Base-by-base conservation (phyloP, 2,888 invertebrate genomes). In the Heliothis peltigera region DNA sequence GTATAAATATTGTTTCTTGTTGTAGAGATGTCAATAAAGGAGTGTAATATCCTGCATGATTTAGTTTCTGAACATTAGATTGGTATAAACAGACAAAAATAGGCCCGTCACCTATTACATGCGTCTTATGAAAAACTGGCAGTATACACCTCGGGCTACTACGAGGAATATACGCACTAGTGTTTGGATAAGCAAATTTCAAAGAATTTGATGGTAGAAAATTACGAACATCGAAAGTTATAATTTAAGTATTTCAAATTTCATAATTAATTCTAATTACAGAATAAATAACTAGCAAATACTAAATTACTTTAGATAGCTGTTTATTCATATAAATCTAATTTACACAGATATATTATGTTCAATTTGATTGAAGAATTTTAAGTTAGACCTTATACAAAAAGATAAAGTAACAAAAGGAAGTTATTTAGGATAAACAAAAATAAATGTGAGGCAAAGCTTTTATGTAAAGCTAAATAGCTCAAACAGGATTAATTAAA, bases 171-270 rank as follows among this genome's bases (percentile, higher is more conserved):
- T 4, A 35, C 21, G 46, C 46, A 21, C 4, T 21, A 21, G 2
- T 15, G 49, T 48, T 18, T 25, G 18, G 21, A 56, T 67, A 39
- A 56, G 18, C 8, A 44, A 46, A 1, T 19, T 12, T 51, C 59
- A 43, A 15, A 73, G 42, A 77, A 77, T 72, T 71, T 74, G 56
- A 68, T 78, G 60, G 68, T 35, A 54, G 15, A 57, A 59, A 49
- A 54, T 43, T 60, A 73, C 73, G 73, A 73, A 73, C 79, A 73
- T 74, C 75, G 69, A 73, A 57, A 54, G 75, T 74, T 72, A 64
- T 18, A 22, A 47, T 56, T 10, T 7, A 51, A n/a, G n/a, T n/a
- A 32, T 44, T 49, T 10, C 49, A 39, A 42, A 70, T 32, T 32
- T 4, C 39, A 15, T 10, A 32, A 10, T 28, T 8, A 32, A 12